Conservation (phyloP, 2,888 invertebrate species). For the Caradrina clavipalpis region DNA sequence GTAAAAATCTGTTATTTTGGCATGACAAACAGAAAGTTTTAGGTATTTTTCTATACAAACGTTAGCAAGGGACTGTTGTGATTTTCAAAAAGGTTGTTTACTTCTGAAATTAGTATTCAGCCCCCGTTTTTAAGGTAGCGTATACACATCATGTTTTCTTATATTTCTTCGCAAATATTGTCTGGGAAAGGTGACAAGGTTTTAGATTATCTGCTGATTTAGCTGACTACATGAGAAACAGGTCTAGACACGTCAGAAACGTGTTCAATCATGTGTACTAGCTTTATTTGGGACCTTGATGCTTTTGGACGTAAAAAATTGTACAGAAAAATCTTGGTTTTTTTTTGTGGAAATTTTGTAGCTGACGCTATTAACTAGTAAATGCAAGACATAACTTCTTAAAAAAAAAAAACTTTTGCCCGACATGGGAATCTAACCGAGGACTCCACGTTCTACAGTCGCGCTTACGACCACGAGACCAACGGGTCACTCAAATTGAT, state of each 20-base stretch:
- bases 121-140: constrained; percentile 8
- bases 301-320: background rate
- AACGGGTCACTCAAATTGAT: too few relatives aligned
- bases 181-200: constrained; percentile 28
- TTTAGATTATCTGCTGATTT: constrained; percentile 35
- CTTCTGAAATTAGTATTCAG: constrained; percentile 43
- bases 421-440: too few relatives aligned
- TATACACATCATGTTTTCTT: constrained; percentile 5
- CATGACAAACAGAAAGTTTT: too few relatives aligned
- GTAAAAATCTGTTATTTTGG: too few relatives aligned
- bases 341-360: background rate
- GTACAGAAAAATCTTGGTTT: background rate
- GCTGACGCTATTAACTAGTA: too few relatives aligned
- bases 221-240: constrained; percentile 30
- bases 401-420: too few relatives aligned
- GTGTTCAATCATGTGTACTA: constrained; percentile 22
- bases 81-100: constrained; percentile 19
- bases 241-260: constrained; percentile 38
- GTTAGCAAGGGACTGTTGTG: too few relatives aligned
- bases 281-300: constrained; percentile 3
- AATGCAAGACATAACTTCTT: too few relatives aligned
- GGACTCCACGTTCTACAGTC: too few relatives aligned
- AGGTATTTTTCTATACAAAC: too few relatives aligned
- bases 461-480: too few relatives aligned
- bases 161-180: constrained; percentile 41